Conservation (phyloP, 2,888 invertebrate genomes). For the Stenurella melanura region DNA sequence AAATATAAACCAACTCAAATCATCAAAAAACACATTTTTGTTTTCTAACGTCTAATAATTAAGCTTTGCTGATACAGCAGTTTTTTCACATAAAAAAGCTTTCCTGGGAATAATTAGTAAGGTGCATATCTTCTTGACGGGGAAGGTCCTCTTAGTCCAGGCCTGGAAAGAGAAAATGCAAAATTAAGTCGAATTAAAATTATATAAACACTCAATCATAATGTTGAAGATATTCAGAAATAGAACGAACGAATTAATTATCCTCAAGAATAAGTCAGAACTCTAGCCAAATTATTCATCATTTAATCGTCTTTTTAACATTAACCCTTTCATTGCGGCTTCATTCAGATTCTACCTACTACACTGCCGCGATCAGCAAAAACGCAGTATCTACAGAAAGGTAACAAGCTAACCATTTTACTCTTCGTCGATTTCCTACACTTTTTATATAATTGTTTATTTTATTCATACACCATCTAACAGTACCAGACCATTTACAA, state of each 20-base stretch:
- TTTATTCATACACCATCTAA: no score
- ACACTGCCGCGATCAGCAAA: no score
- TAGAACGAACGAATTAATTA: constrained; percentile 16
- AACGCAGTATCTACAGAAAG: no score
- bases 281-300: constrained; percentile 33
- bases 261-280: constrained; percentile 18
- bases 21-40: neutral
- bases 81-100: neutral
- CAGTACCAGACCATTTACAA: no score
- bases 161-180: constrained; percentile 75
- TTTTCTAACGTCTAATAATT: neutral
- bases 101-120: constrained; percentile 75
- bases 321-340: no score
- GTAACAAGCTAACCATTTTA: no score
- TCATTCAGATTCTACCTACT: no score
- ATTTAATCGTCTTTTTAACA: no score
- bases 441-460: no score
- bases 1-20: constrained; percentile 8
- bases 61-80: constrained; percentile 13
- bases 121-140: constrained; percentile 91
- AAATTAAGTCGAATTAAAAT: constrained; percentile 27
- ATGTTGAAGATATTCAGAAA: constrained; percentile 8
- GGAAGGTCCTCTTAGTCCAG: constrained; percentile 87
- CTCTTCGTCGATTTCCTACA: no score
- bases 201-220: neutral